A percentile compares a stretch with the other conserved stretches of the same genome.
phyloP scores from a whole-genome alignment of 2,888 invertebrate species.

The Drosophila mulleri region DNA sequence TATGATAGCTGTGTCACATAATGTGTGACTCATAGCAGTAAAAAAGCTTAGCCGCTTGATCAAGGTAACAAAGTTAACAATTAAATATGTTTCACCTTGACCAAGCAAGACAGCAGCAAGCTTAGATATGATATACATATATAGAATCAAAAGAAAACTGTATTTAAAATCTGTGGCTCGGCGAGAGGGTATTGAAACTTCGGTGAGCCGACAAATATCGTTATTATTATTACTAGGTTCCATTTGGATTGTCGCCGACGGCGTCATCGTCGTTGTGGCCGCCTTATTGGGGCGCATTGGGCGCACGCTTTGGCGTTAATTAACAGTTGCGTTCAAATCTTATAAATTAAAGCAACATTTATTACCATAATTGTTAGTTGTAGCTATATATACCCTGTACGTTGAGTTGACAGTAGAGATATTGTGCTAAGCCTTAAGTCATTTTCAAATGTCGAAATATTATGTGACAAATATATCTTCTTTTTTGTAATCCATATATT shows the following conservation, averaged over 20 bases:
- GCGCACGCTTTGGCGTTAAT: slow-evolving; percentile 61
- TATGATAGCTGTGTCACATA: background rate
- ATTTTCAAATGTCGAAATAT: background rate
- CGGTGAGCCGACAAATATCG: background rate
- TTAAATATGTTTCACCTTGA: background rate
- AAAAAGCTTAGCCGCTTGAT: background rate
- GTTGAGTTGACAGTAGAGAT: background rate
- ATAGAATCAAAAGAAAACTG: too few relatives aligned
- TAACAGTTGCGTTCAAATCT: slow-evolving; percentile 62
- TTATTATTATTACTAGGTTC: slow-evolving; percentile 25
- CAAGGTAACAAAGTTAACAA: background rate
- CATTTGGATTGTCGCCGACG: slow-evolving; percentile 39
- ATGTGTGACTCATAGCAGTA: background rate
- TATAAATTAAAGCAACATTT: slow-evolving; percentile 59
- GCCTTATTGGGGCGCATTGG: slow-evolving; percentile 48
- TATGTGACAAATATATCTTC: background rate
- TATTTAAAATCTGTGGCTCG: background rate
- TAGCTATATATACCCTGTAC: slow-evolving; percentile 33
- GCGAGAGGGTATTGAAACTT: background rate
- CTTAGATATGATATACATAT: background rate
- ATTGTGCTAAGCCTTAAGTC: background rate
- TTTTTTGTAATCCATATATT: background rate
- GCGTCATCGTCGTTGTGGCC: slow-evolving; percentile 21
- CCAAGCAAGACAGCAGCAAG: background rate
- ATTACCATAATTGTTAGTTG: slow-evolving; percentile 58